Conservation (phyloP, 2,888 invertebrate species). For the Latrodectus elegans region DNA sequence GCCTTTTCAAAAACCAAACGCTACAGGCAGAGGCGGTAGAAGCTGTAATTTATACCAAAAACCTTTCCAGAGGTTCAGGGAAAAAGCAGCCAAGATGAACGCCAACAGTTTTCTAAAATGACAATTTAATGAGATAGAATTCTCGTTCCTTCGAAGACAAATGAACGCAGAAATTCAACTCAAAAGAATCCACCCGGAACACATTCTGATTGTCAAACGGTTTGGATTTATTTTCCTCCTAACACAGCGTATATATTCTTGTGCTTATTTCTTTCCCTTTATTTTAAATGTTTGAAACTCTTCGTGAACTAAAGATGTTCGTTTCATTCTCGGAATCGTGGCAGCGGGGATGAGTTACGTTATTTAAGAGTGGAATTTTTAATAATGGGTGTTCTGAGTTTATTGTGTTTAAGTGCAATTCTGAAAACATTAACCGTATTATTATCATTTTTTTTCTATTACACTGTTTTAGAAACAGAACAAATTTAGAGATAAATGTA, state of each 20-base stretch:
- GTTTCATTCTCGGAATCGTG: too few species aligned
- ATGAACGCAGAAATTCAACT: constrained; percentile 18
- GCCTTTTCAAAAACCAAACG: not conserved
- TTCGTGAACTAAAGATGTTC: not conserved
- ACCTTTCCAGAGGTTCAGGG: constrained; percentile 10
- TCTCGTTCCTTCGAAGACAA: constrained; percentile 33
- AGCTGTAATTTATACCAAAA: constrained; percentile 22
- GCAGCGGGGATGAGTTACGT: too few species aligned
- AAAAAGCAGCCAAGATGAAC: constrained; percentile 23
- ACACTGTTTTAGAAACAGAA: too few species aligned
- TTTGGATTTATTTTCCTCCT: constrained; percentile 27
- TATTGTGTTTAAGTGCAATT: too few species aligned
- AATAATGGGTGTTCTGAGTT: too few species aligned
- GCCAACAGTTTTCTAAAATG: constrained; percentile 47
- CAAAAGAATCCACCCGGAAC: constrained; percentile 35
- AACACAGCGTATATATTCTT: constrained; percentile 2
- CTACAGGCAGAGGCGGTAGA: constrained; percentile 18
- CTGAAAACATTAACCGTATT: too few species aligned
- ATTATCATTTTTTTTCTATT: too few species aligned
- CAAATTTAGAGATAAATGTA: too few species aligned
- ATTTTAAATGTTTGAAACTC: not conserved
- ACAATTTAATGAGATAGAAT: constrained; percentile 57
- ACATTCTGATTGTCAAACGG: constrained; percentile 39
- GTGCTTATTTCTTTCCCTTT: not conserved
- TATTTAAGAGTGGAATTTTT: too few species aligned